Base-by-base conservation (phyloP, 1,140 invertebrate genomes). In the Bombus sylvicola region DNA sequence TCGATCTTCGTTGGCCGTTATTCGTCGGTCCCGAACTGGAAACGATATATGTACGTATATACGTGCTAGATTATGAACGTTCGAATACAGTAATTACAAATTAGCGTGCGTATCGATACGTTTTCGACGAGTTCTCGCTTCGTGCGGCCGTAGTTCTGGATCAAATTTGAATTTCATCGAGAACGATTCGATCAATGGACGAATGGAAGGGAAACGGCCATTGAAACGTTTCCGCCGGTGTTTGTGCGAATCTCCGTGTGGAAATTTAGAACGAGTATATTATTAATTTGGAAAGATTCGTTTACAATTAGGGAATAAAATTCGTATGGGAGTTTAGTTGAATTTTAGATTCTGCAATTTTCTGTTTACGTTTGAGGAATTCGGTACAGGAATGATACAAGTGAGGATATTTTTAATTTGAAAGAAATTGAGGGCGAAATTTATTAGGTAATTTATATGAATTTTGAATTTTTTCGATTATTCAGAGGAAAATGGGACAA, bases 61-160 rank as follows among this genome's bases (percentile, higher is more conserved):
- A 53, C 47, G 47, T 18, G 34, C 1, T n/a, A 62, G 28, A 57
- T 83, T 57, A 77, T 69, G 37, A 47, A 77, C 62, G 18, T 64
- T 31, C 74, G 62, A 53, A 53, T 15, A 6, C 28, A 13, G 13
- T 71, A 83, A 83, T 83, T 78, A 78, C 47, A 47, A 83, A 78
- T 83, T 78, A 78, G 22, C 62, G 13, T 6, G 37, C 53, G 69
- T 37, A 59, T 34, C n/a, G 37, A 71, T 71, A 69, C 74, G 25
- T 71, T 69, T 78, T 43, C 22, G 18, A 15, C 9, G 71, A 62
- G 12, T n/a, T n/a, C 3, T 53, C 47, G 6, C 47, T 53, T 53
- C 47, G 18, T 18, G 28, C 12, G 13, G 18, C 12, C n/a, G 28
- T 53, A 6, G 15, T 31, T 34, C 62, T 18, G 3, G 3, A 83